A percentile compares a stretch with the other conserved stretches of the same genome.
phyloP scores from a whole-genome alignment of 2,113 vertebrate genomes.

The Ailuropoda melanoleuca region DNA sequence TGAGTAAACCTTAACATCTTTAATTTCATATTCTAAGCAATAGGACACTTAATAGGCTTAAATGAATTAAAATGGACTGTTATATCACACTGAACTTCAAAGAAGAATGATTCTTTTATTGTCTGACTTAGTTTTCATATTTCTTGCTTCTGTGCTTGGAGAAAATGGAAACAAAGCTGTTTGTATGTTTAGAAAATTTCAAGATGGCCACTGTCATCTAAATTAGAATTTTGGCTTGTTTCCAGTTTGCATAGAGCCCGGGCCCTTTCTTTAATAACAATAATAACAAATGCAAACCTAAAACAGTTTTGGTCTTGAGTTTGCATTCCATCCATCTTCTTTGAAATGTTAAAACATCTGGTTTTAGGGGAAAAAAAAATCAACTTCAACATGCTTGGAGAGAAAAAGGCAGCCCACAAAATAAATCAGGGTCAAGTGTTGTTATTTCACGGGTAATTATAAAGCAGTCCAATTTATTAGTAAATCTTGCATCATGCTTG shows the following conservation, averaged over 20 bases:
- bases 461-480: constrained; percentile 78
- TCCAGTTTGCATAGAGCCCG: constrained; percentile 29
- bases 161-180: constrained; percentile 61
- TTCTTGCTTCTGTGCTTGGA: constrained; percentile 38
- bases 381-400: constrained; percentile 75
- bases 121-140: constrained; percentile 39
- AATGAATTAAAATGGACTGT: neutral
- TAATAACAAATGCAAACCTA: constrained; percentile 76
- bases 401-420: constrained; percentile 77
- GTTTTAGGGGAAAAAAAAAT: constrained; percentile 66
- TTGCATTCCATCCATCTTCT: constrained; percentile 80
- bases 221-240: constrained; percentile 62
- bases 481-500: constrained; percentile 74
- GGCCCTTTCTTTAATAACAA: constrained; percentile 69
- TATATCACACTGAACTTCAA: constrained; percentile 18
- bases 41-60: neutral
- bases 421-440: constrained; percentile 80
- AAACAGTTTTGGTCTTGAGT: constrained; percentile 75
- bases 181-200: constrained; percentile 59
- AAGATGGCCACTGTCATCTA: constrained; percentile 72
- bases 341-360: constrained; percentile 81
- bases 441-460: constrained; percentile 79
- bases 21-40: neutral
- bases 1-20: constrained; percentile 10
- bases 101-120: constrained; percentile 20